Evolutionary conservation across 1,140 invertebrate species (phyloP), one percentile per base, ranked within the genome.

Genomic region (Leptonema lineaticorne): DNA sequence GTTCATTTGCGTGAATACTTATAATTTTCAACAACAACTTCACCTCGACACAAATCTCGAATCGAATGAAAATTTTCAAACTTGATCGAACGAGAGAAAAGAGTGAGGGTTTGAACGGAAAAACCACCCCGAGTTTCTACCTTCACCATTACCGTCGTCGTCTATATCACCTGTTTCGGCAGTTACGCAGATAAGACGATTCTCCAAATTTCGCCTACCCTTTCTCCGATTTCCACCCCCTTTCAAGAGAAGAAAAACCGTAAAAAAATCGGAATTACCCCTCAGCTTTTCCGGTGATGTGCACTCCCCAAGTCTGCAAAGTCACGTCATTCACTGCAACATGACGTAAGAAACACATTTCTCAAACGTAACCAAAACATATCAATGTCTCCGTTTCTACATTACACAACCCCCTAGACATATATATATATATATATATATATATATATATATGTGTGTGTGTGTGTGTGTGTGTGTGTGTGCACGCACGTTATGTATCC

Each of bases 301-400:
- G 58, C 27, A 33, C 11, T 6, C 27, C 37, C 41, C 6, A 41
- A 9, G 45, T 33, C 45, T 8, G 14, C 9, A 24, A 37, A 58
- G 62, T 64, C 62, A 50, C 62, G 62, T 62, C 59, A 62, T 62
- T 62, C 59, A 62, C 29, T 64, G 59, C 70, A 60, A 68, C 70
- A 71, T 71, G 70, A 71, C 66, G 70, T 67, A 64, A 62, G 68
- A 64, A 72, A 69, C 63, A 69, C 70, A 72, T 72, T 72, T 72
- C 70, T 72, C 67, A 72, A 69, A 72, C 66, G 70, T 69, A 72
- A 72, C 70, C 70, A 72, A 72, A 72, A 72, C 70, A 69, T 72
- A 72, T 72, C 70, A 72, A 72, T 72, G 70, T 72, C 70, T 72
- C 70, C 70, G 68, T 53, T 63, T 48, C 37, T 9, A 11, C 62